These are phyloP conservation scores for Oppia nitens DNA, from an alignment of 1,140 invertebrate genomes.

Conservation along the genomic window DNA sequence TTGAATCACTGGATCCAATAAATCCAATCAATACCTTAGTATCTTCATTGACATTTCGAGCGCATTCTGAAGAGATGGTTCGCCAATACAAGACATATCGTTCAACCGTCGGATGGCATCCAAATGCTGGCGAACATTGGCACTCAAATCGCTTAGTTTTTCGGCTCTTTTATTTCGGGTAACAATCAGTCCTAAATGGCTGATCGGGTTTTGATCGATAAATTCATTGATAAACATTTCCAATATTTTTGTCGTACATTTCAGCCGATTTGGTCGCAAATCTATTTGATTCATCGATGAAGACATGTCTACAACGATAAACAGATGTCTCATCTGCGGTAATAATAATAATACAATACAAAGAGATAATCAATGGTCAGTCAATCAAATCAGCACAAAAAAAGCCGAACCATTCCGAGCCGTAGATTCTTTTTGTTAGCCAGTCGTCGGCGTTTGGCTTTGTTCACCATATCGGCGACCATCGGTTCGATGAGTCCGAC, in stretches of 20 bases:
- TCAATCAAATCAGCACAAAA: not conserved
- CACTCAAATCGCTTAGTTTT: constrained; percentile 59
- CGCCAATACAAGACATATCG: constrained; percentile 44
- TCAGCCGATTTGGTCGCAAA: constrained; percentile 78
- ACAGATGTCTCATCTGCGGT: constrained; percentile 68
- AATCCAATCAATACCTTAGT: constrained; percentile 36
- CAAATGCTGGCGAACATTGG: constrained; percentile 33
- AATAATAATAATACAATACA: not conserved
- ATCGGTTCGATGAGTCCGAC: constrained; percentile 72
- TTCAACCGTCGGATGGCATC: constrained; percentile 28
- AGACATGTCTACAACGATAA: constrained; percentile 78
- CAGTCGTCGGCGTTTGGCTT: constrained; percentile 60
- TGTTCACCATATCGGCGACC: constrained; percentile 74
- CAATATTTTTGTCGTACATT: constrained; percentile 62
- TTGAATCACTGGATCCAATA: not conserved
- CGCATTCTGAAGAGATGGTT: constrained; percentile 87
- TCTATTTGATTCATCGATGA: constrained; percentile 84
- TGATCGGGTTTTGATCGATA: constrained; percentile 96
- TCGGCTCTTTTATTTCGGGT: constrained; percentile 87
- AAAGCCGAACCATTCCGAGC: constrained; percentile 53
- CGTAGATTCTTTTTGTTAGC: constrained; percentile 51
- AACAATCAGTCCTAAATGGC: constrained; percentile 79
- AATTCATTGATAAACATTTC: constrained; percentile 90
- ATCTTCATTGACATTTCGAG: constrained; percentile 68
- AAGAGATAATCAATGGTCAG: not conserved